Percentiles rank a stretch among this genome's conserved stretches.
Conservation (phyloP, 2,888 invertebrate species). For the Ditylenchus weischeri region DNA sequence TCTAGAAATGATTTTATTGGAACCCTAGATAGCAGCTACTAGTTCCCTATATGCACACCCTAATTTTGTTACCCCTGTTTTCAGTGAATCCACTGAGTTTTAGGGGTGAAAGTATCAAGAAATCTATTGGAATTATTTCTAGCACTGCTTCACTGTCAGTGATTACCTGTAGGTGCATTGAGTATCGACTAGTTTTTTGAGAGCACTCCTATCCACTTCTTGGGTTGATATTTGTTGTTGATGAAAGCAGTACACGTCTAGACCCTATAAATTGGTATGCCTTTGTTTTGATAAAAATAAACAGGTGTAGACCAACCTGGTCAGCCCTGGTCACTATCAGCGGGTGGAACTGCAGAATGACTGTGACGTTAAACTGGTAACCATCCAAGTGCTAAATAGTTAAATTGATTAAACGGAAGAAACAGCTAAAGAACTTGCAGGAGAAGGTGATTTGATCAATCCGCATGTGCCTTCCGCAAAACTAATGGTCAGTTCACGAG, state of each 20-base stretch:
- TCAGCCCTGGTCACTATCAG: conserved; percentile 55
- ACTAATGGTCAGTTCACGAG: conserved; percentile 47
- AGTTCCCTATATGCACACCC: too few relatives aligned
- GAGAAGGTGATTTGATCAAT: conserved; percentile 15
- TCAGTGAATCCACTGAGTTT: too few relatives aligned
- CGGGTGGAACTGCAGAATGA: conserved; percentile 57
- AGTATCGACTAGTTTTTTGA: conserved; percentile 43
- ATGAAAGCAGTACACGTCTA: conserved; percentile 44
- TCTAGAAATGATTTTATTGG: too few relatives aligned
- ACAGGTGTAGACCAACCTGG: neutral
- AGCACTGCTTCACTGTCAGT: too few relatives aligned
- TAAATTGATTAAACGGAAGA: neutral
- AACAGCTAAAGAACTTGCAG: neutral
- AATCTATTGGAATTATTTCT: too few relatives aligned
- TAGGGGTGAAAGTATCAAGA: too few relatives aligned
- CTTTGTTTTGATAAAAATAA: too few relatives aligned
- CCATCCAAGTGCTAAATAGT: conserved; percentile 44
- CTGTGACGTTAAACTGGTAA: conserved; percentile 50
- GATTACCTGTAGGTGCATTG: conserved; percentile 45
- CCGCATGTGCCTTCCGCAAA: conserved; percentile 30
- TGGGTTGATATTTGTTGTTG: conserved; percentile 39
- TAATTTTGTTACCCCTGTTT: too few relatives aligned
- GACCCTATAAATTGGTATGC: neutral
- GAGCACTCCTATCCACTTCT: conserved; percentile 40
- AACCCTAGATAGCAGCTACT: too few relatives aligned